A percentile compares a stretch with the other conserved stretches of the same genome.
Evolutionary conservation across 2,797 vertebrate species (phyloP).

Genomic region (Holocentrus rufus): DNA sequence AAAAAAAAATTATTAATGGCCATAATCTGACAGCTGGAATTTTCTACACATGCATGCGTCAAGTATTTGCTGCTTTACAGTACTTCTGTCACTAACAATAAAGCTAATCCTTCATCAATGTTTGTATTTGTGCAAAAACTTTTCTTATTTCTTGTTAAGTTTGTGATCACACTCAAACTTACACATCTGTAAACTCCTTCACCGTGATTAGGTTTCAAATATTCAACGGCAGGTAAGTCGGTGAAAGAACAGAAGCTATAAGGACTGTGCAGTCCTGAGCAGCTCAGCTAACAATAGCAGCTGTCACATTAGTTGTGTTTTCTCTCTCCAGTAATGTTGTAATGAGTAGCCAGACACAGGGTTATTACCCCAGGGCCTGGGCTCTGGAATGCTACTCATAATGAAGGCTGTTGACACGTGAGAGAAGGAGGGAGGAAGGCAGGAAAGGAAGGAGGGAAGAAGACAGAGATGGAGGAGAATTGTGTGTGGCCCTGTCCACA

Average conservation of each 20-base stretch:
- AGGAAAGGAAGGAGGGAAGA: slow-evolving; percentile 1
- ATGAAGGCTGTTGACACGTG: slow-evolving; percentile 53
- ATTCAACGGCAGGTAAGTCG: slow-evolving; percentile 14
- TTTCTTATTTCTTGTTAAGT: not conserved
- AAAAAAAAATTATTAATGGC: too few relatives aligned
- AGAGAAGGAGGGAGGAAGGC: slow-evolving; percentile 5
- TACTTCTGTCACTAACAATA: not conserved
- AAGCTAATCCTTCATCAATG: not conserved
- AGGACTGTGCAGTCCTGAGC: not conserved
- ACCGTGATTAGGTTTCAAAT: slow-evolving; percentile 6
- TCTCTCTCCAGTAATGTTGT: slow-evolving; percentile 13
- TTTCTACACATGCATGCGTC: not conserved
- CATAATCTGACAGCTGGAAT: too few relatives aligned
- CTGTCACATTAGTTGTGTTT: slow-evolving; percentile 51
- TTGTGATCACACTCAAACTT: not conserved
- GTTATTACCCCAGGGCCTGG: slow-evolving; percentile 14
- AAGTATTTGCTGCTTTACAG: not conserved
- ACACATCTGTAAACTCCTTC: not conserved
- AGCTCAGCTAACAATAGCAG: slow-evolving; percentile 36
- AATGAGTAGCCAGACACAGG: slow-evolving; percentile 43
- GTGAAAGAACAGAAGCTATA: slow-evolving; percentile 1
- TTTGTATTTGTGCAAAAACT: not conserved
- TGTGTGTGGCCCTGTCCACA: slow-evolving; percentile 8
- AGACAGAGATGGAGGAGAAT: not conserved
- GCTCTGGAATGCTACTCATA: slow-evolving; percentile 62